phyloP scores from a whole-genome alignment of 2,888 invertebrate genomes.

The Pecten maximus region DNA sequence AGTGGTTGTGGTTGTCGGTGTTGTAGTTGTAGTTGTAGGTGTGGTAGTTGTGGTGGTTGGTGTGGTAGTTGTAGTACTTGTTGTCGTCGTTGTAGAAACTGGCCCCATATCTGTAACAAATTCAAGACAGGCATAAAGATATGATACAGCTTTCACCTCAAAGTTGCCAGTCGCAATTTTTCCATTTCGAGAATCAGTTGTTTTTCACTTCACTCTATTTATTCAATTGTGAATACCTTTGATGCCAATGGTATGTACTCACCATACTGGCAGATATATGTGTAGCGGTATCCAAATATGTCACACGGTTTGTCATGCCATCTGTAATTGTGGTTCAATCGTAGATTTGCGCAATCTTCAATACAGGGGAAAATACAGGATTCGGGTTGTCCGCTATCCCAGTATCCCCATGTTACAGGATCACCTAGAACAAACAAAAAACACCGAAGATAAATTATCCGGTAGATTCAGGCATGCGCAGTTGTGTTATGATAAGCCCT shows the following conservation, averaged over 20 bases:
- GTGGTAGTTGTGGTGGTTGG: neutral
- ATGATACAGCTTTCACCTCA: no score
- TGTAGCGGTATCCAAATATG: conserved; percentile 18
- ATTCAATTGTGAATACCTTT: neutral
- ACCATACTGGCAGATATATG: conserved; percentile 54
- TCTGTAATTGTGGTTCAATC: conserved; percentile 40
- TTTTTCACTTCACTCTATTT: no score
- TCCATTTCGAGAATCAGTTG: no score
- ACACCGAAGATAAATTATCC: no score
- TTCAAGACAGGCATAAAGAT: neutral
- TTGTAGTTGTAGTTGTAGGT: neutral
- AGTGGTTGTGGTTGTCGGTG: neutral
- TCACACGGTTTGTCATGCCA: conserved; percentile 55
- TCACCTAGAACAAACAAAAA: conserved; percentile 40
- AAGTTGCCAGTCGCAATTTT: no score
- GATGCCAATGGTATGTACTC: neutral
- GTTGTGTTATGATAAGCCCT: no score
- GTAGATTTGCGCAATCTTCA: conserved; percentile 53
- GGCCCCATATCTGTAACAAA: neutral
- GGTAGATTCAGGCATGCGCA: no score
- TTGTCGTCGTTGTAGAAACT: neutral
- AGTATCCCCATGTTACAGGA: conserved; percentile 44
- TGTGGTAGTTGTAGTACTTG: neutral
- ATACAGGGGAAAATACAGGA: conserved; percentile 36
- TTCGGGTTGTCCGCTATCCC: conserved; percentile 52